Evolutionary conservation across 1,140 invertebrate species (phyloP).

Genomic region (Lamellibrachia luymesi): DNA sequence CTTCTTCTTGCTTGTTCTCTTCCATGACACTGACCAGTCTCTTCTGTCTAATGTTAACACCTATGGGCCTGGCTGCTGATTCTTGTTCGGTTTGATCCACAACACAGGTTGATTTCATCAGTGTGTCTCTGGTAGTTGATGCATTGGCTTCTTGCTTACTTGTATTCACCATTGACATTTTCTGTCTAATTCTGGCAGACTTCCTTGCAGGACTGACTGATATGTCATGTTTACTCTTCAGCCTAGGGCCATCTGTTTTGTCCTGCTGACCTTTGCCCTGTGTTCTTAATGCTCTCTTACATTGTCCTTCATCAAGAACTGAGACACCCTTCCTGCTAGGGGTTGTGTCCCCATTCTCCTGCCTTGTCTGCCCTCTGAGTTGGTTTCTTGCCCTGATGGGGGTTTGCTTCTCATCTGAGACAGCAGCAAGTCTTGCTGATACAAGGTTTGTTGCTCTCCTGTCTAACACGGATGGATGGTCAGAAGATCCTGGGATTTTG

Average conservation of each 20-base stretch:
- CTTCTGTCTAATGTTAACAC: not conserved
- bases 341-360: not conserved
- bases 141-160: not conserved
- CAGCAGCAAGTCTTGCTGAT: not conserved
- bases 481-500: not conserved
- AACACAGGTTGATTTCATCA: not conserved
- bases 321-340: not conserved
- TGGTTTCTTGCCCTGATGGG: not conserved
- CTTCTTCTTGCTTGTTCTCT: not conserved
- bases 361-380: not conserved
- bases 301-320: not conserved
- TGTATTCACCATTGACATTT: not conserved
- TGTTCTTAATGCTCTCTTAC: not conserved
- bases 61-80: not conserved
- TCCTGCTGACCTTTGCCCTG: not conserved
- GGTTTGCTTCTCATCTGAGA: not conserved
- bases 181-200: not conserved
- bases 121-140: not conserved
- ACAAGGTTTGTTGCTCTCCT: not conserved
- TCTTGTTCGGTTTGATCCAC: not conserved
- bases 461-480: not conserved
- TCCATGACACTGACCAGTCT: not conserved
- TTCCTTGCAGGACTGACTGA: not conserved
- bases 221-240: not conserved
- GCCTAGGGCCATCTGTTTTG: not conserved